Conservation (phyloP, 1,140 invertebrate species). For the Spodoptera frugiperda region DNA sequence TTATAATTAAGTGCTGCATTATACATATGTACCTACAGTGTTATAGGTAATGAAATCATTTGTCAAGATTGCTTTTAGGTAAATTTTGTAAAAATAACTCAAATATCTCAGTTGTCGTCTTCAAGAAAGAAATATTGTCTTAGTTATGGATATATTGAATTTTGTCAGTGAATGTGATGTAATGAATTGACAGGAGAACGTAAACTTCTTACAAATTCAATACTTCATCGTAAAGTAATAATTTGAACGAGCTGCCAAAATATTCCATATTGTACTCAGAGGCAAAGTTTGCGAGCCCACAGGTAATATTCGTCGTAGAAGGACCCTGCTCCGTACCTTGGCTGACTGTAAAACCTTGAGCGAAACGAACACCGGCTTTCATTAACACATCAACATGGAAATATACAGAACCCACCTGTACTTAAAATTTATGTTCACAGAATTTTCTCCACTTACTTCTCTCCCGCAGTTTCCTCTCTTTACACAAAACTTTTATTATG, state of each 20-base stretch:
- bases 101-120: no score
- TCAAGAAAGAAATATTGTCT: no score
- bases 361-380: constrained; percentile 23
- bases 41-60: background rate
- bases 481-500: constrained; percentile 38
- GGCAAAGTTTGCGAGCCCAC: background rate
- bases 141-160: no score
- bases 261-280: no score
- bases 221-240: no score
- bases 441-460: constrained; percentile 26
- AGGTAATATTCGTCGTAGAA: background rate
- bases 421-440: constrained; percentile 35
- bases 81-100: no score
- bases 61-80: background rate
- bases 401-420: constrained; percentile 29
- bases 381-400: constrained; percentile 36
- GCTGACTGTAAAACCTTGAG: constrained; percentile 23
- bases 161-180: background rate
- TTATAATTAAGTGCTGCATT: background rate
- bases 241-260: no score
- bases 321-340: background rate
- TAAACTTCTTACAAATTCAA: background rate
- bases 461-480: constrained; percentile 19
- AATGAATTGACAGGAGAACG: background rate
- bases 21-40: no score